These are phyloP conservation scores for Chymomyza fuscimana DNA, from an alignment of 2,888 invertebrate species.

Conservation along the genomic window DNA sequence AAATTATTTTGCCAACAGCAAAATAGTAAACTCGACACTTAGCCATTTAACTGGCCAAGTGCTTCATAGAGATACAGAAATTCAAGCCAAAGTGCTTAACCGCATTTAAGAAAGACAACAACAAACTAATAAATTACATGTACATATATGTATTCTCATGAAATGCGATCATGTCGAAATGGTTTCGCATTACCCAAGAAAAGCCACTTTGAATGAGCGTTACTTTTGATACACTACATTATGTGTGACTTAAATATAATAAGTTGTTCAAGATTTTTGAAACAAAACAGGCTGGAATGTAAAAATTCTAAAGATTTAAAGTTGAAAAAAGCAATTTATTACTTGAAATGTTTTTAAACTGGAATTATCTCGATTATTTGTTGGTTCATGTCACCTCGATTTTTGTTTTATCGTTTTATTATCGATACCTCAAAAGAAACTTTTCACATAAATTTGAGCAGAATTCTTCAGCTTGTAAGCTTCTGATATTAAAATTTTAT, in stretches of 20 bases:
- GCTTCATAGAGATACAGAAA: slow-evolving; percentile 21
- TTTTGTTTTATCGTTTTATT: too few relatives aligned
- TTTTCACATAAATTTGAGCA: too few relatives aligned
- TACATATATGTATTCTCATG: slow-evolving; percentile 44
- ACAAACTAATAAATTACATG: slow-evolving; percentile 39
- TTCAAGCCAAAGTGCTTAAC: slow-evolving; percentile 61
- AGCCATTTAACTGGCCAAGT: background rate
- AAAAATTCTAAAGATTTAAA: too few relatives aligned
- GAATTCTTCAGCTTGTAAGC: too few relatives aligned
- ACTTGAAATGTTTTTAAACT: too few relatives aligned
- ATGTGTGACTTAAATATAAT: background rate
- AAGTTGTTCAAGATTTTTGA: too few relatives aligned
- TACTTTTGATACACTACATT: slow-evolving; percentile 16
- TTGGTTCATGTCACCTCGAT: too few relatives aligned
- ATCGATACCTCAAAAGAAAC: too few relatives aligned
- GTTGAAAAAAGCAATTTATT: too few relatives aligned
- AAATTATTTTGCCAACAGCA: background rate
- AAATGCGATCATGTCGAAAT: slow-evolving; percentile 66
- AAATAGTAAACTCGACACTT: background rate
- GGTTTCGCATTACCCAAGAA: slow-evolving; percentile 62
- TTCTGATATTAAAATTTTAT: too few relatives aligned
- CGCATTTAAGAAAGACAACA: slow-evolving; percentile 56
- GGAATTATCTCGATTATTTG: too few relatives aligned
- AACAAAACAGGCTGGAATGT: too few relatives aligned
- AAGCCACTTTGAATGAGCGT: slow-evolving; percentile 43